phyloP scores from a whole-genome alignment of 2,113 vertebrate genomes.

The Pachycephala philippinensis region DNA sequence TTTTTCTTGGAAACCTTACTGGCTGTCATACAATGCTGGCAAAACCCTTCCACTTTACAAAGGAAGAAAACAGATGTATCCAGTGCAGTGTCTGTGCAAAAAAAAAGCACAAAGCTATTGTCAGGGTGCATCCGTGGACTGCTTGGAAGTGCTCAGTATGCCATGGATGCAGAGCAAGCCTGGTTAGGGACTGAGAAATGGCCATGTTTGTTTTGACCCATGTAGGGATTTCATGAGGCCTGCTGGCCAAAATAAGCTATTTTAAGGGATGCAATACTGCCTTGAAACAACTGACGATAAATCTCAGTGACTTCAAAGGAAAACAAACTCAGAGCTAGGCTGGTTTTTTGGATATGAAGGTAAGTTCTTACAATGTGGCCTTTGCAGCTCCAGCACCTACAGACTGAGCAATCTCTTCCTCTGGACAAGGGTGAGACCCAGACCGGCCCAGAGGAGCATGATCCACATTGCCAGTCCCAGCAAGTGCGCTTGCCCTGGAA shows the following conservation, averaged over 20 bases:
- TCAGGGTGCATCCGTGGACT: background rate
- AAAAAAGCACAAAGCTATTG: background rate
- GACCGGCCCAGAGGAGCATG: background rate
- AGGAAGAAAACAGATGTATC: background rate
- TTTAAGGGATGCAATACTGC: background rate
- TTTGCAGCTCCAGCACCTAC: background rate
- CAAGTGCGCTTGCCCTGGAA: background rate
- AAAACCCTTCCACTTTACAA: background rate
- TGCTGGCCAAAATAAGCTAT: background rate
- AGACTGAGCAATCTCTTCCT: background rate
- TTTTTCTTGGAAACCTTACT: background rate
- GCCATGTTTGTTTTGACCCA: background rate
- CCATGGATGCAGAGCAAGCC: background rate
- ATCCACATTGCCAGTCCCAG: background rate
- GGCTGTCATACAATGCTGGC: background rate
- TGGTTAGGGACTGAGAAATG: background rate
- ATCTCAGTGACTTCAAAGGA: background rate
- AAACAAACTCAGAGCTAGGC: background rate
- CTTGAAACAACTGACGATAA: background rate
- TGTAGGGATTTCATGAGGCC: background rate
- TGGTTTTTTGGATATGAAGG: background rate
- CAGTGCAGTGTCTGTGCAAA: background rate
- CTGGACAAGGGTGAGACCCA: too few relatives aligned
- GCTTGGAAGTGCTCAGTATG: background rate
- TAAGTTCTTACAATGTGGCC: background rate